Evolutionary conservation across 2,113 vertebrate species (phyloP).

Genomic region (Istiophorus platypterus): DNA sequence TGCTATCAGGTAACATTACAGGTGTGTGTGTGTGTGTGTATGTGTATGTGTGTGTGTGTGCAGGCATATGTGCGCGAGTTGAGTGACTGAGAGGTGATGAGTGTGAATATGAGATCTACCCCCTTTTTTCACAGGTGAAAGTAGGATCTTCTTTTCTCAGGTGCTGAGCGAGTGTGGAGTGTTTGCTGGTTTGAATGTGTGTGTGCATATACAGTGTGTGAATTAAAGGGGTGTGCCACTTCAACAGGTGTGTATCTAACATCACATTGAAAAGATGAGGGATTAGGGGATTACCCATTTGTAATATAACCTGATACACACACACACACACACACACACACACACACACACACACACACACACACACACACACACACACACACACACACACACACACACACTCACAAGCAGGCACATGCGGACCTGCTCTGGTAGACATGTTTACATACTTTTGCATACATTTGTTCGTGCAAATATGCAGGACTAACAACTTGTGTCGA

Average conservation of each 20-base stretch:
- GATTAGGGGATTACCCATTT: conserved; percentile 62
- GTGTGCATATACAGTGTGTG: conserved; percentile 30
- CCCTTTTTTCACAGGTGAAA: conserved; percentile 44
- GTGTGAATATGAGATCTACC: conserved; percentile 42
- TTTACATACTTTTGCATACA: not conserved
- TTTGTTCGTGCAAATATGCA: conserved; percentile 2
- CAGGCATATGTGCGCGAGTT: conserved; percentile 24
- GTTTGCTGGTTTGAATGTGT: conserved; percentile 25
- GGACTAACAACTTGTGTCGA: not conserved
- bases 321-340: not conserved
- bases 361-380: not conserved
- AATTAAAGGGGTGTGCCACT: conserved; percentile 11
- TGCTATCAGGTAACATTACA: conserved; percentile 69
- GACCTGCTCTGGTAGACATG: not conserved
- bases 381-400: conserved; percentile 10
- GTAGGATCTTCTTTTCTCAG: conserved; percentile 36
- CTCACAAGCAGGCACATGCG: conserved; percentile 1
- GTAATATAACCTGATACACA: conserved; percentile 37
- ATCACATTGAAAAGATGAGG: conserved; percentile 44
- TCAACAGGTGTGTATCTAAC: conserved; percentile 58
- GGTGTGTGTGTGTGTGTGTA: conserved; percentile 50
- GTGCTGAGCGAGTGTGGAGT: conserved; percentile 36
- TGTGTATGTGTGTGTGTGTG: conserved; percentile 35
- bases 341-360: not conserved
- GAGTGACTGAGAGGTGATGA: conserved; percentile 34